Conservation (phyloP, 2,888 invertebrate genomes). For the Tinea trinotella region DNA sequence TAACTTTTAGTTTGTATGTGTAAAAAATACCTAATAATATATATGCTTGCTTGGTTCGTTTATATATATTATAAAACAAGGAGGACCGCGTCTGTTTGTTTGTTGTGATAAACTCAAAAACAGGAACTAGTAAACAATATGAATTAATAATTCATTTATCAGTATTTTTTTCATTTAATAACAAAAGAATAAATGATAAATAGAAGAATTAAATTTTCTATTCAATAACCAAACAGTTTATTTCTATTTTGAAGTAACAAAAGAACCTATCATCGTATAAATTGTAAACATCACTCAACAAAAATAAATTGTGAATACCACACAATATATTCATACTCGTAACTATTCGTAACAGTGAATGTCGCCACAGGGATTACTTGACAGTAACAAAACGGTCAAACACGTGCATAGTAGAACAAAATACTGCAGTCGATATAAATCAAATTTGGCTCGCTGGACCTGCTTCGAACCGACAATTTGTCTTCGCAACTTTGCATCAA, state of each 20-base stretch:
- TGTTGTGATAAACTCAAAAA: too few relatives aligned
- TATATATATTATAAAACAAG: too few relatives aligned
- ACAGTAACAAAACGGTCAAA: conserved; percentile 13
- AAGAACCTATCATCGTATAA: background rate
- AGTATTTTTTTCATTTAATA: background rate
- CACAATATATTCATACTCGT: conserved; percentile 9
- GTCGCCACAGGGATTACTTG: conserved; percentile 14
- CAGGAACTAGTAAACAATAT: too few relatives aligned
- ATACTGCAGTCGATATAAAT: conserved; percentile 14
- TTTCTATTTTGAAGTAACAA: too few relatives aligned
- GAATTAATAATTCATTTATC: too few relatives aligned
- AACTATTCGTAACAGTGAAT: background rate
- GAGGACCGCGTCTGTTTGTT: too few relatives aligned
- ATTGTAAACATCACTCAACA: background rate
- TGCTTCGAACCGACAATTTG: conserved; percentile 14
- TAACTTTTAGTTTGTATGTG: too few relatives aligned
- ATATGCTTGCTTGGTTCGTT: too few relatives aligned
- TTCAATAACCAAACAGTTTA: background rate
- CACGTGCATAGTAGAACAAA: conserved; percentile 12
- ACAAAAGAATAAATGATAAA: background rate
- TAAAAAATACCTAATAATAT: too few relatives aligned
- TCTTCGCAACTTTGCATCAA: conserved; percentile 17
- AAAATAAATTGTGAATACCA: background rate
- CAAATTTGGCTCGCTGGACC: conserved; percentile 16
- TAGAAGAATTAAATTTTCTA: background rate